A percentile compares a stretch with the other conserved stretches of the same genome.
Evolutionary conservation across 1,140 invertebrate genomes (phyloP).

Genomic region (Cotesia chilonis): DNA sequence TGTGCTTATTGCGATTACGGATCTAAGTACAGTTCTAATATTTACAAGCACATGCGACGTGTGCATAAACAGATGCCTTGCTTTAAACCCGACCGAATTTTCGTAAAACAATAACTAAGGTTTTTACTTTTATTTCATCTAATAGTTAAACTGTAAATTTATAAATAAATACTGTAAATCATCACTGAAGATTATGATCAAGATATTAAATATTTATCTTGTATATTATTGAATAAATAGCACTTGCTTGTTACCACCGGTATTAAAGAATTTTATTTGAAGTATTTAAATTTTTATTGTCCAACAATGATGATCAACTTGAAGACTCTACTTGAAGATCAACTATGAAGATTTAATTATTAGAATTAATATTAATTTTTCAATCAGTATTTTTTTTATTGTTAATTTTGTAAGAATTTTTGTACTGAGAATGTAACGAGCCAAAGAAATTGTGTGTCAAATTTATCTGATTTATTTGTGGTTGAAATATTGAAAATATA

Average conservation of each 20-base stretch:
- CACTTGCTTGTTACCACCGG: too few species aligned
- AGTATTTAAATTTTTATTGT: too few species aligned
- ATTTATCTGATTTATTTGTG: too few species aligned
- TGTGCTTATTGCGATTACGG: conserved; percentile 65
- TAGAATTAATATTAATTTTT: conserved; percentile 7
- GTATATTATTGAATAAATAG: background rate
- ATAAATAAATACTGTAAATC: background rate
- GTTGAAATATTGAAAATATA: too few species aligned
- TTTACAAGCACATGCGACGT: conserved; percentile 56
- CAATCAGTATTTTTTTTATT: background rate
- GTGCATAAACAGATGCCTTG: conserved; percentile 52
- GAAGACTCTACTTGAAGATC: conserved; percentile 16
- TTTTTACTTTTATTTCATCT: conserved; percentile 18
- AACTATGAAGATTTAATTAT: conserved; percentile 12
- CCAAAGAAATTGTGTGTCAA: too few species aligned
- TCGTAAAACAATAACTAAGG: conserved; percentile 17
- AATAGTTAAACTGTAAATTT: conserved; percentile 1
- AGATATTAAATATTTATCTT: background rate
- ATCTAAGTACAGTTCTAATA: conserved; percentile 61
- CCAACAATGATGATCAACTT: background rate
- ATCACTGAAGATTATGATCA: background rate
- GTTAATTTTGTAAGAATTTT: too few species aligned
- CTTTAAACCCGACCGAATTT: conserved; percentile 45
- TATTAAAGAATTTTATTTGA: too few species aligned
- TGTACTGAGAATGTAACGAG: too few species aligned